phyloP scores from a whole-genome alignment of 2,888 invertebrate species.

The Oegoconia quadripuncta region DNA sequence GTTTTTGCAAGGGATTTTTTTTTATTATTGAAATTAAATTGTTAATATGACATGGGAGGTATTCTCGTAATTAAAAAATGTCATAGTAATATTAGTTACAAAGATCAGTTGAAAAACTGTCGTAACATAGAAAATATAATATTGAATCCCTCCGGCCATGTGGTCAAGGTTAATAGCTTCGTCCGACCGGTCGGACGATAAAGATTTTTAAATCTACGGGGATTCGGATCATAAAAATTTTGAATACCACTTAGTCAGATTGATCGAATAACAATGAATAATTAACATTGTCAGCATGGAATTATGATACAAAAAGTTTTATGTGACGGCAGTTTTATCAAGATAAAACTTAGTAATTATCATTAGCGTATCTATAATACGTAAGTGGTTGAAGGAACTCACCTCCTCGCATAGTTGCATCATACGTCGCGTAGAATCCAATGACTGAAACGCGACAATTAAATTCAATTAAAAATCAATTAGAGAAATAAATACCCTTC shows the following conservation, averaged over 20 bases:
- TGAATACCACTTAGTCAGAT: too few species aligned
- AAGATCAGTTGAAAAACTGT: slow-evolving; percentile 10
- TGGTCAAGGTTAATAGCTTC: too few species aligned
- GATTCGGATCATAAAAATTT: too few species aligned
- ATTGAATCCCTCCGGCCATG: too few species aligned
- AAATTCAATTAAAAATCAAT: not conserved
- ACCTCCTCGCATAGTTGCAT: slow-evolving; percentile 95
- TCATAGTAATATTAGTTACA: slow-evolving; percentile 27
- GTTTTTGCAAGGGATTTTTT: not conserved
- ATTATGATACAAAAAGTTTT: too few species aligned
- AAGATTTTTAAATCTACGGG: too few species aligned
- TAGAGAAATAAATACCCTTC: too few species aligned
- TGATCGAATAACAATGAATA: too few species aligned
- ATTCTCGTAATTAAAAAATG: slow-evolving; percentile 43
- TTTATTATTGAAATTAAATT: slow-evolving; percentile 16
- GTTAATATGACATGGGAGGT: slow-evolving; percentile 33
- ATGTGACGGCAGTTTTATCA: not conserved
- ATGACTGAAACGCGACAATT: slow-evolving; percentile 82
- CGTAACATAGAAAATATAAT: slow-evolving; percentile 6
- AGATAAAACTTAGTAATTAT: not conserved
- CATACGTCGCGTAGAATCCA: slow-evolving; percentile 96
- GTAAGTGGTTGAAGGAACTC: too few species aligned
- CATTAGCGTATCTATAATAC: slow-evolving; percentile 4
- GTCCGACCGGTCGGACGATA: too few species aligned
- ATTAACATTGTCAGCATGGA: too few species aligned